phyloP scores from a whole-genome alignment of 2,888 invertebrate genomes.

The Drosophila macrothrix region DNA sequence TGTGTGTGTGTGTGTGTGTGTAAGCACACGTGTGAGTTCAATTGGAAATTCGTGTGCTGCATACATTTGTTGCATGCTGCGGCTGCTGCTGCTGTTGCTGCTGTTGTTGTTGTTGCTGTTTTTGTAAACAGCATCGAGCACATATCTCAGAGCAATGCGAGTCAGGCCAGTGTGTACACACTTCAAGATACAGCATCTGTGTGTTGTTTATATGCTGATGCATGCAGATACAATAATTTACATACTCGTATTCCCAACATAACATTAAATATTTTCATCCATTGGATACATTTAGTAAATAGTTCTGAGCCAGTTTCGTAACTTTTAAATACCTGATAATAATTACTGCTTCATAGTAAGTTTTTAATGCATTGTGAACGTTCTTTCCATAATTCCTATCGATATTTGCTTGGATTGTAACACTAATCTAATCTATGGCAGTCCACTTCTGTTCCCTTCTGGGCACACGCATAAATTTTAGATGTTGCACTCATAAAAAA shows the following conservation, averaged over 20 bases:
- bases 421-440: slow-evolving; percentile 8
- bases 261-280: slow-evolving; percentile 39
- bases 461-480: slow-evolving; percentile 45
- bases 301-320: background rate
- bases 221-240: slow-evolving; percentile 12
- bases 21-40: slow-evolving; percentile 81
- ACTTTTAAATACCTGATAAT: background rate
- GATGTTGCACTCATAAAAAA: slow-evolving; percentile 16
- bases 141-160: slow-evolving; percentile 56
- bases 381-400: background rate
- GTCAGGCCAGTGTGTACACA: slow-evolving; percentile 49
- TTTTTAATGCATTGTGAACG: background rate
- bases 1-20: slow-evolving; percentile 33
- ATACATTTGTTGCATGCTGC: slow-evolving; percentile 61
- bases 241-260: slow-evolving; percentile 7
- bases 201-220: slow-evolving; percentile 8
- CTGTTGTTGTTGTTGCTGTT: slow-evolving; percentile 58
- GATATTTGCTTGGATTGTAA: slow-evolving; percentile 28
- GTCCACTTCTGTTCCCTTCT: slow-evolving; percentile 13
- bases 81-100: slow-evolving; percentile 63
- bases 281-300: background rate
- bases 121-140: slow-evolving; percentile 68
- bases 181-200: slow-evolving; percentile 54
- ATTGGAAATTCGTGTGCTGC: slow-evolving; percentile 84
- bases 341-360: background rate